Evolutionary conservation across 2,797 vertebrate species (phyloP).

Genomic region (Etheostoma perlongum): DNA sequence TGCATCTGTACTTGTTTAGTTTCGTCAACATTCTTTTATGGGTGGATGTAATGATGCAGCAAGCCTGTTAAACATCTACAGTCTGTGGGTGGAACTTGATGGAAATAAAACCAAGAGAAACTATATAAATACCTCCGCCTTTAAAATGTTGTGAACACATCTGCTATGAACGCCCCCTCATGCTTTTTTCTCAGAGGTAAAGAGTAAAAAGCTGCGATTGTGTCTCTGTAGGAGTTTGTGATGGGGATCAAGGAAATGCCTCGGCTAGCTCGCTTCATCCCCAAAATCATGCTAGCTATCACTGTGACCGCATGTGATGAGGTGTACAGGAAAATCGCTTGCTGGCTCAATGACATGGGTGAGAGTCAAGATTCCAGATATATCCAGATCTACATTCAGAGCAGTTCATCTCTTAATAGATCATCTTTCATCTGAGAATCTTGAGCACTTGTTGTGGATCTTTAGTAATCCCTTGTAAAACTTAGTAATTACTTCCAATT

Average conservation of each 20-base stretch:
- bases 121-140: not conserved
- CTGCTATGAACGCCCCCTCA: not conserved
- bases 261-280: slow-evolving; percentile 92
- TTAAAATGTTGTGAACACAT: not conserved
- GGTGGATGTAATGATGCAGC: not conserved
- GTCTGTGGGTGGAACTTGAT: not conserved
- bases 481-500: not conserved
- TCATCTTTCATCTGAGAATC: not conserved
- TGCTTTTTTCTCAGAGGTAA: no score
- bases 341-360: slow-evolving; percentile 99
- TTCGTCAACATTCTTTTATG: not conserved
- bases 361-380: slow-evolving; percentile 44
- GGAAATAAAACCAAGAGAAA: not conserved
- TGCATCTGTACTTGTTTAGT: not conserved
- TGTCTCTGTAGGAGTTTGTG: slow-evolving; percentile 90
- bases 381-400: not conserved
- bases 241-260: slow-evolving; percentile 95
- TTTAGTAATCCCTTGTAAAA: not conserved
- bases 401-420: not conserved
- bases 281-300: slow-evolving; percentile 94
- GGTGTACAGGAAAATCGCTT: slow-evolving; percentile 96
- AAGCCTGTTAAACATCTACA: not conserved
- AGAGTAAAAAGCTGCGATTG: slow-evolving; percentile 5
- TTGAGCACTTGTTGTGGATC: not conserved
- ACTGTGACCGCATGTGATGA: slow-evolving; percentile 95